These are phyloP conservation scores for Hestina assimilis DNA, from an alignment of 1,140 invertebrate genomes.

Conservation along the genomic window DNA sequence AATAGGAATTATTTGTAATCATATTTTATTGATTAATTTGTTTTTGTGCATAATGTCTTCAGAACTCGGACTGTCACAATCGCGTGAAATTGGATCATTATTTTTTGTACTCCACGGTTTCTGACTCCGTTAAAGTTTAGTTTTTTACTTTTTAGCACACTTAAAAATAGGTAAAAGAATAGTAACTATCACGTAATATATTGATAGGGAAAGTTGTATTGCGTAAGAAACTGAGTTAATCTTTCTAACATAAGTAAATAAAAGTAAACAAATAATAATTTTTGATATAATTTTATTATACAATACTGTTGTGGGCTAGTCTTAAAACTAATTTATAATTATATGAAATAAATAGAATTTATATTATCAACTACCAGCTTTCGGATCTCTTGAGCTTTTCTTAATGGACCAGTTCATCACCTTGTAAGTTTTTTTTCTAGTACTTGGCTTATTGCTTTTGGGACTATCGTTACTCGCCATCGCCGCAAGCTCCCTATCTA, in stretches of 20 bases:
- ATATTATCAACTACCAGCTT: slow-evolving; percentile 51
- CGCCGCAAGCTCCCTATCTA: slow-evolving; percentile 54
- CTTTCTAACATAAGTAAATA: not conserved
- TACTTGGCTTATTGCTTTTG: slow-evolving; percentile 59
- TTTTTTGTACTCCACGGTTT: slow-evolving; percentile 56
- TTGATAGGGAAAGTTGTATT: slow-evolving; percentile 63
- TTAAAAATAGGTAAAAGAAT: slow-evolving; percentile 36
- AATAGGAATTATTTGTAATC: not conserved
- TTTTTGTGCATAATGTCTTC: slow-evolving; percentile 36
- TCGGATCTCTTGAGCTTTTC: slow-evolving; percentile 50
- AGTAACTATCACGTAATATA: slow-evolving; percentile 59
- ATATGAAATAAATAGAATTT: slow-evolving; percentile 23
- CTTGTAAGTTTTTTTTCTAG: slow-evolving; percentile 68
- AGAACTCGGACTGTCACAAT: slow-evolving; percentile 32
- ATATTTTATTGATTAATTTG: slow-evolving; percentile 3
- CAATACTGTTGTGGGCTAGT: not conserved
- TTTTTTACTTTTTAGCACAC: slow-evolving; percentile 49
- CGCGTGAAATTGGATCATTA: slow-evolving; percentile 41
- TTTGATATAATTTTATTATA: slow-evolving; percentile 12
- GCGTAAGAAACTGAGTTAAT: slow-evolving; percentile 31
- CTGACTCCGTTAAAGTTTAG: slow-evolving; percentile 43
- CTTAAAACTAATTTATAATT: slow-evolving; percentile 15
- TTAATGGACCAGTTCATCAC: slow-evolving; percentile 74
- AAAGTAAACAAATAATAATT: not conserved
- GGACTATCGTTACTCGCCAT: slow-evolving; percentile 62